These are phyloP conservation scores for Zootermopsis nevadensis DNA, from an alignment of 2,888 invertebrate genomes.

Conservation along the genomic window DNA sequence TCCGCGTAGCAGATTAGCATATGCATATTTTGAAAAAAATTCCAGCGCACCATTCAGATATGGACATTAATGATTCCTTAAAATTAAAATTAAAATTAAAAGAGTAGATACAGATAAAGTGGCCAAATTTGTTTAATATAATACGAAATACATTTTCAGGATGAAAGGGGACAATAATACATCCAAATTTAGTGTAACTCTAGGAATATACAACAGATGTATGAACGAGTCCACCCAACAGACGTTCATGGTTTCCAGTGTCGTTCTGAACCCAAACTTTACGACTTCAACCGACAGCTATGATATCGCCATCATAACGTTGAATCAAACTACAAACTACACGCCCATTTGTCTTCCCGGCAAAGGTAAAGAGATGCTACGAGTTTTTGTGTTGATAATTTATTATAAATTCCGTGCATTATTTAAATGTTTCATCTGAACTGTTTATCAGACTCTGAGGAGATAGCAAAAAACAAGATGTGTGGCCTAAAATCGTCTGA, in stretches of 20 bases:
- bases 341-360: constrained; percentile 15
- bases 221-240: neutral
- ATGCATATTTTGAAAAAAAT: too few species aligned
- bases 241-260: neutral
- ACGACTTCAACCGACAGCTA: neutral
- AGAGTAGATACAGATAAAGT: too few species aligned
- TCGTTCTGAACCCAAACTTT: neutral
- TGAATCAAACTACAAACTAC: neutral
- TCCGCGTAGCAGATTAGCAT: too few species aligned
- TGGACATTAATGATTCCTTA: too few species aligned
- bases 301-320: constrained; percentile 6
- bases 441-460: too few species aligned
- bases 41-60: too few species aligned
- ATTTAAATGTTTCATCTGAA: too few species aligned
- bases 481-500: too few species aligned
- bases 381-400: too few species aligned
- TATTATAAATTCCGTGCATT: neutral
- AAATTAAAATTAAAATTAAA: too few species aligned
- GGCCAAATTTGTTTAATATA: too few species aligned
- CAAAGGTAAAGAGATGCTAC: neutral
- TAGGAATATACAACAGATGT: constrained; percentile 3
- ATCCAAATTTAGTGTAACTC: neutral
- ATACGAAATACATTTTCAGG: neutral
- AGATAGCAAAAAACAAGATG: too few species aligned
- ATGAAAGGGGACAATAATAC: constrained; percentile 5